Base-by-base conservation (phyloP, 2,113 vertebrate genomes). In the Corapipo altera region DNA sequence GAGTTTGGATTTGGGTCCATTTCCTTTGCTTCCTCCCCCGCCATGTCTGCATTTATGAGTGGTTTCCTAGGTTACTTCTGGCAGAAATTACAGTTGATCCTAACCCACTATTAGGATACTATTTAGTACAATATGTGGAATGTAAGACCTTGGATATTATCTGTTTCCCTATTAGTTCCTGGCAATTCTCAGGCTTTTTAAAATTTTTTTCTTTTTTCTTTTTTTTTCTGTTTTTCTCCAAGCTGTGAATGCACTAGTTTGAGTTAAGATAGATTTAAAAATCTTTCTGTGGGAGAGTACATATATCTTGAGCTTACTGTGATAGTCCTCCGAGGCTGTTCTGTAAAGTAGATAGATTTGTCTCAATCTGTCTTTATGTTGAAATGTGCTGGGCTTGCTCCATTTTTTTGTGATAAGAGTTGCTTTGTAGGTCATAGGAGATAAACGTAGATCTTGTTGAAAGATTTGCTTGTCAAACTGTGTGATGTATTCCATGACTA, bases 391-490 rank as follows among this genome's bases (percentile, higher is more conserved):
- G 93, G 90, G 81, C 75, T 95, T 85, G 91, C 92, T 97, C 95
- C 96, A 96, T 97, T 97, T 96, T 96, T 96, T 97, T 59, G 95
- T 93, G 96, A 95, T 96, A 97, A 93, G 93, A 97, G 95, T 96
- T 95, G 92, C 94, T 97, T 95, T 94, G 96, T 95, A 97, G 95
- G 90, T 96, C 94, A 96, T 85, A 58, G 88, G 92, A 97, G 94
- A 97, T 97, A 96, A 97, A 92, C 88, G 93, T 86, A 94, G 97
- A 95, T 96, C 91, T 96, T 94, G 76, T 74, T 96, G 96, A 96
- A 91, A 97, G 95, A 95, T 96, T 96, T 92, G 82, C 96, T 96
- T 96, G 95, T 97, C 97, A 97, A 97, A 85, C 76, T 81, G 90
- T 67, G 78, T 94, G 96, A 97, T 96, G 81, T 96, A 96, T 97